Evolutionary conservation across 2,888 invertebrate genomes (phyloP), one percentile per base, ranked within the genome.

Genomic region (Alloscopus bannaensis): DNA sequence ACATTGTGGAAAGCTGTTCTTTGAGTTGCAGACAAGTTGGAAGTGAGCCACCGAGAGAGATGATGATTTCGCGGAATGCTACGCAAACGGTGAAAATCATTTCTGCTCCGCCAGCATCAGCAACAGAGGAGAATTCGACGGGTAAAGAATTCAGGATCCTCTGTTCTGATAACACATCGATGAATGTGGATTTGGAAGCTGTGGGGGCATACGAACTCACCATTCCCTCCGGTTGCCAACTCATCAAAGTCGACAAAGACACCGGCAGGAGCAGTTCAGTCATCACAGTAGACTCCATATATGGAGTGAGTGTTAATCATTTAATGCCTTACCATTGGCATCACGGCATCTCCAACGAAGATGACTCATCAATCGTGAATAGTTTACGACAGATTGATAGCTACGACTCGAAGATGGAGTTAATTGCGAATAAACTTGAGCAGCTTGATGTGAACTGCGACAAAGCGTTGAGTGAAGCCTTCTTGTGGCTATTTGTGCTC

Each of bases 281-380:
- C 36, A 8, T 13, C 6, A 36, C 6, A 36, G 29, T 36, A 1
- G 31, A 36, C 2, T 24, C 59, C 20, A 45, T 75, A 13, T 57
- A 66, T 18, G 22, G 28, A n/a, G 57, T 75, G 0, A 68, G 28
- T 18, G 20, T 81, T 2, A 24, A 47, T n/a, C 72, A 55, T 16
- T 60, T 82, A 16, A 69, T 78, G 62, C 82, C 82, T 0, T 82
- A 80, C 62, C 80, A 82, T 42, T 82, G 82, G 82, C 69, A 70
- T 26, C 59, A 47, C 11, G 36, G 13, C 8, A 13, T 36, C 36
- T 13, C 36, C 13, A 13, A 36, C 6, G 13, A 36, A 36, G 13
- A 6, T 13, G 36, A 36, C 13, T 6, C 6, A 8, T 36, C 36
- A 36, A 13, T 36, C 13, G 13, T 36, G 6, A 36, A 6, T 13